Evolutionary conservation across 2,888 invertebrate species (phyloP), one percentile per base, ranked within the genome.

Genomic region (Drosophila neotestacea): DNA sequence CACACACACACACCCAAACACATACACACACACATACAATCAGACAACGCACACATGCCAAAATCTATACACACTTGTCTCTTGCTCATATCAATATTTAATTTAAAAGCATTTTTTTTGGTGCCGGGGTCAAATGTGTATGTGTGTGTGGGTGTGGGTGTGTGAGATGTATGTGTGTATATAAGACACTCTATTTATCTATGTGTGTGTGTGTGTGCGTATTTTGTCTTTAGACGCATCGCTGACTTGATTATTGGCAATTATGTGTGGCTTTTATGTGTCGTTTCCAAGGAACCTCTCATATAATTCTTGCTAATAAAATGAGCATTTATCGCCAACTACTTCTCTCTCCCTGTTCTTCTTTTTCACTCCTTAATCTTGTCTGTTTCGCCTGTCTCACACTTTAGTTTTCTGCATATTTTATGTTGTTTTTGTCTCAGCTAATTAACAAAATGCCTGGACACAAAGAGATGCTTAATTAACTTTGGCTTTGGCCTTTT

Each of bases 241-340:
- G 55, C 41, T 44, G 52, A 75, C 76, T 88, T 82, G 77, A 88
- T 88, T 88, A 84, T 84, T 79, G 70, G 77, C 82, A 87, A 81
- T 85, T 87, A 85, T 82, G 72, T 85, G 73, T 56, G 77, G 70
- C 62, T 79, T 84, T 70, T 59, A 70, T 77, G 69, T 55, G 46
- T 54, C 48, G 44, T 50, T 44, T 51, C 32, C n/a, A 39, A 22
- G 42, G 22, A 55, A 36, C 22, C 42, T 28, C 42, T 16, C 68
- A 68, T 54, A 77, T 72, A 38, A 61, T 73, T 61, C 46, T 28
- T 28, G 63, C 36, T 60, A 69, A 67, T 78, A 78, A 64, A 74
- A 78, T 46, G 41, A 63, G 54, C 68, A 52, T 69, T 78, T 54
- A 51, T 58, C 48, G 46, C 41, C 28, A 7, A 16, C 44, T 47